Conservation (phyloP, 2,888 invertebrate genomes). For the Phrixothrix hirtus region DNA sequence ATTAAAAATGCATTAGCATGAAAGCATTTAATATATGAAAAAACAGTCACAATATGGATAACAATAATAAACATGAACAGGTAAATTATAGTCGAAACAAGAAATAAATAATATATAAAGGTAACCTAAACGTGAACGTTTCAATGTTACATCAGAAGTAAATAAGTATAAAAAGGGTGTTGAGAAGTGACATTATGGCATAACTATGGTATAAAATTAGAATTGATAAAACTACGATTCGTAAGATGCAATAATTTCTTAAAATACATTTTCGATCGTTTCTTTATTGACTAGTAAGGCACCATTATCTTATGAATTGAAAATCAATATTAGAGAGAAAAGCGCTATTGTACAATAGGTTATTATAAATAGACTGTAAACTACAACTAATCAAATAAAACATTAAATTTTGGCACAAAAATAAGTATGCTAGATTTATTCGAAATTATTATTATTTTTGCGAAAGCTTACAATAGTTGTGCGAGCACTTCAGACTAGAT, state of each 20-base stretch:
- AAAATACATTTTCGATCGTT: not conserved
- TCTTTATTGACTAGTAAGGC: conserved; percentile 18
- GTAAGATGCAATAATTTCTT: too few relatives aligned
- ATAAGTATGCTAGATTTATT: conserved; percentile 2
- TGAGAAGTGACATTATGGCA: not conserved
- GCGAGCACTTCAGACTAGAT: conserved; percentile 31
- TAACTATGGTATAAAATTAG: too few relatives aligned
- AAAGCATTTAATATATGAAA: conserved; percentile 47
- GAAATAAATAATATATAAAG: conserved; percentile 13
- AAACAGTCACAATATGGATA: conserved; percentile 32
- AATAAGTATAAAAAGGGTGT: conserved; percentile 1
- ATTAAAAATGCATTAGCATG: conserved; percentile 36
- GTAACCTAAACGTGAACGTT: not conserved
- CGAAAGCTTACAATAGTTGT: conserved; percentile 28
- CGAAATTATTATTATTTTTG: conserved; percentile 15
- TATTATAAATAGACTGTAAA: not conserved
- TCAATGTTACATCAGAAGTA: conserved; percentile 9
- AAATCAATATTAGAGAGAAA: not conserved
- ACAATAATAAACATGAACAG: conserved; percentile 28
- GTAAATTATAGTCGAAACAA: too few relatives aligned
- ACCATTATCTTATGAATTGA: conserved; percentile 1
- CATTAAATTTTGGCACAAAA: conserved; percentile 10
- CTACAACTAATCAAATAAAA: conserved; percentile 2
- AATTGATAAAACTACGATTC: too few relatives aligned
- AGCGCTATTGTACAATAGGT: not conserved